Conservation (phyloP, 2,797 vertebrate species). For the Hipposideros larvatus region DNA sequence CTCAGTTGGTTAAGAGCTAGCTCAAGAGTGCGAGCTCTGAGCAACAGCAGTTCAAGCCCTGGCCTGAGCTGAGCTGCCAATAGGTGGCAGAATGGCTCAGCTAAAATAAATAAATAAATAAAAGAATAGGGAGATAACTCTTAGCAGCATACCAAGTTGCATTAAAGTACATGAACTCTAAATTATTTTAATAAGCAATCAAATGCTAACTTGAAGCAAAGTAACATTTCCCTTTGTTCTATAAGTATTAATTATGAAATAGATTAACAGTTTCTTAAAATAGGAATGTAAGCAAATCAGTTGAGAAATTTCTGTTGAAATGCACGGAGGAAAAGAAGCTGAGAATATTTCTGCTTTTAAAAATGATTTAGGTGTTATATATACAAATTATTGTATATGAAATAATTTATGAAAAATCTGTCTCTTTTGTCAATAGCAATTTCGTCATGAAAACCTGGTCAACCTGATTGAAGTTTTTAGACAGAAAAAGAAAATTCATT, state of each 20-base stretch:
- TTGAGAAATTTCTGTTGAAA: conserved; percentile 54
- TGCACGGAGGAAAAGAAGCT: conserved; percentile 9
- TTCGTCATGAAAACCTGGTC: conserved; percentile 85
- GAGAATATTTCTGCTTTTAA: conserved; percentile 26
- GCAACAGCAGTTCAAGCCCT: too few species aligned
- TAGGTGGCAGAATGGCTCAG: too few species aligned
- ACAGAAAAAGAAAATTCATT: conserved; percentile 85
- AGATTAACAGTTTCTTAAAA: conserved; percentile 44
- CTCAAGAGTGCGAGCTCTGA: too few species aligned
- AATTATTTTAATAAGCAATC: conserved; percentile 57
- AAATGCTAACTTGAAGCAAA: conserved; percentile 48
- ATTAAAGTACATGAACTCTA: not conserved
- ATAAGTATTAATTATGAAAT: conserved; percentile 26
- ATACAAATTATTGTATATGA: conserved; percentile 13
- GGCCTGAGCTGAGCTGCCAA: too few species aligned
- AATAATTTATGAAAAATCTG: conserved; percentile 74
- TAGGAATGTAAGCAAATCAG: conserved; percentile 2
- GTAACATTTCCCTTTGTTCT: conserved; percentile 19
- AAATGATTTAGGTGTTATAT: conserved; percentile 31
- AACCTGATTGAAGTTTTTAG: conserved; percentile 85
- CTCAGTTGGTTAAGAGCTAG: too few species aligned
- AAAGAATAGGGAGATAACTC: not conserved
- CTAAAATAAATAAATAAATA: too few species aligned
- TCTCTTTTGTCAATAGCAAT: conserved; percentile 82
- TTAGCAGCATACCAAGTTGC: not conserved